Conservation (phyloP, 2,797 vertebrate species). For the Pempheris klunzingeri region DNA sequence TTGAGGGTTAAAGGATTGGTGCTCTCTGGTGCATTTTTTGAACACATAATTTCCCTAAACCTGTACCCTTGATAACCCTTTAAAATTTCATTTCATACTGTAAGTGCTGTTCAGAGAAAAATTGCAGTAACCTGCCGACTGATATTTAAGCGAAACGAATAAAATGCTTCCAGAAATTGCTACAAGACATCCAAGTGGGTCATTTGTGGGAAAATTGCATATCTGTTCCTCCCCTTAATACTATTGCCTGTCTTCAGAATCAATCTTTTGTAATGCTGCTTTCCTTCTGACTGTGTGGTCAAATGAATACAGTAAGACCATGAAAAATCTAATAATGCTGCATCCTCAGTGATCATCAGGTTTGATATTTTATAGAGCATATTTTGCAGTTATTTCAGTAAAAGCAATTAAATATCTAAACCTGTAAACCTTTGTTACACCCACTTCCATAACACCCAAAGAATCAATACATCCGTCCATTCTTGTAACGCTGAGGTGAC, state of each 20-base stretch:
- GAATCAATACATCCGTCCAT: background rate
- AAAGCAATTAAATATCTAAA: slow-evolving; percentile 1
- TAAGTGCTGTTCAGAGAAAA: background rate
- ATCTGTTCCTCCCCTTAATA: background rate
- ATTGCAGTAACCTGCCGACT: background rate
- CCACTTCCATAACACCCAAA: background rate
- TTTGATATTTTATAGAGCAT: background rate
- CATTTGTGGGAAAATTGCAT: slow-evolving; percentile 24
- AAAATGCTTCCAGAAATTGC: background rate
- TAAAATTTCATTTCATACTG: slow-evolving; percentile 15
- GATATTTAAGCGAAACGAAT: slow-evolving; percentile 12
- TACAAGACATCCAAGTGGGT: background rate
- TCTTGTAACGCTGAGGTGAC: slow-evolving; percentile 37
- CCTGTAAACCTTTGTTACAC: background rate
- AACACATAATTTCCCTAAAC: background rate
- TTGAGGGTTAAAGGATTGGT: background rate
- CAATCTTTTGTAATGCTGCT: background rate
- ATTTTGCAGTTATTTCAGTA: background rate
- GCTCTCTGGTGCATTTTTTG: slow-evolving; percentile 4
- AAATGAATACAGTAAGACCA: background rate
- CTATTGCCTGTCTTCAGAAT: slow-evolving; percentile 18
- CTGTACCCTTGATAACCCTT: background rate
- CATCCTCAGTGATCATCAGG: background rate
- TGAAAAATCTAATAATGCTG: slow-evolving; percentile 9
- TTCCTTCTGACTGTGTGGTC: background rate